phyloP scores from a whole-genome alignment of 2,888 invertebrate species.

The Prenolepis imparis region DNA sequence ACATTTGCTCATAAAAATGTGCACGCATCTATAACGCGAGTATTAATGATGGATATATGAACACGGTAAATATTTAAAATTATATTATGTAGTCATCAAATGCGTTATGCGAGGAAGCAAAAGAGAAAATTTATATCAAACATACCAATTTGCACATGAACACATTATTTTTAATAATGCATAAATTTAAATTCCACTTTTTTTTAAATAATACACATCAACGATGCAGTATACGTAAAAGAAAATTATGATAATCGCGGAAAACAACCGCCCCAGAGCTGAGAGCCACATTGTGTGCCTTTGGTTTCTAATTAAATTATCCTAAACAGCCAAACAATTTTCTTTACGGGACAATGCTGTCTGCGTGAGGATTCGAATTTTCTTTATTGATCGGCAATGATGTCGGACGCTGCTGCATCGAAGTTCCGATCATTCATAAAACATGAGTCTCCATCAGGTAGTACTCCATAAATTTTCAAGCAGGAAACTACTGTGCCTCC shows the following conservation, averaged over 20 bases:
- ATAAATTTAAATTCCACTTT: slow-evolving; percentile 1
- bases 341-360: slow-evolving; percentile 55
- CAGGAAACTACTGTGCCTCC: slow-evolving; percentile 70
- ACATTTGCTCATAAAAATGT: neutral
- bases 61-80: slow-evolving; percentile 27
- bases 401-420: slow-evolving; percentile 72
- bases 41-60: slow-evolving; percentile 21
- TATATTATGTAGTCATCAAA: slow-evolving; percentile 7
- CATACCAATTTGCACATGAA: neutral
- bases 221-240: neutral
- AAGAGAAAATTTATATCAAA: slow-evolving; percentile 34
- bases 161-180: neutral
- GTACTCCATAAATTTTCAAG: slow-evolving; percentile 81
- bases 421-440: slow-evolving; percentile 81
- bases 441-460: slow-evolving; percentile 82
- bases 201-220: neutral
- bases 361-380: slow-evolving; percentile 63
- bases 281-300: slow-evolving; percentile 20
- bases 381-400: slow-evolving; percentile 73
- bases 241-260: slow-evolving; percentile 23
- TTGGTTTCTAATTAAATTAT: slow-evolving; percentile 75
- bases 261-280: slow-evolving; percentile 15
- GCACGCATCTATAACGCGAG: neutral
- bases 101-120: neutral
- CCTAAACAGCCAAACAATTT: slow-evolving; percentile 69